A percentile compares a stretch with the other conserved stretches of the same genome.
Evolutionary conservation across 2,888 invertebrate species (phyloP).

Genomic region (Patella pellucida): DNA sequence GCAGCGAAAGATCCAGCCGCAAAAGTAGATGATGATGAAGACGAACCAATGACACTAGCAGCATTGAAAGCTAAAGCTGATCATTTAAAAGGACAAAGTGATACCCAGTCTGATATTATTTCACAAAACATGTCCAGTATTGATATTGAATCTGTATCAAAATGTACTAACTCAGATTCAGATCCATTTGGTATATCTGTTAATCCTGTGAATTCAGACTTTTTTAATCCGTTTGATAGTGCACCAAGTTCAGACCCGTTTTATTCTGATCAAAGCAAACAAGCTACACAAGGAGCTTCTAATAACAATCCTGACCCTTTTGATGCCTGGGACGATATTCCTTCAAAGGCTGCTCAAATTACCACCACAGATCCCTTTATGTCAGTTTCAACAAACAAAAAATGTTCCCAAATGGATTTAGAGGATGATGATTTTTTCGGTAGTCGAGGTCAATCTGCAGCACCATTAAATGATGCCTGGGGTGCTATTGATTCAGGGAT

Average conservation of each 20-base stretch:
- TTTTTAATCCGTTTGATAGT: constrained; percentile 26
- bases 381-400: constrained; percentile 31
- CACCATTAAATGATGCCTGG: constrained; percentile 15
- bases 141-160: constrained; percentile 4
- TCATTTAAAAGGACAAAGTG: neutral
- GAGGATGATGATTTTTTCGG: constrained; percentile 23
- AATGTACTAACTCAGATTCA: neutral
- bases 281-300: neutral
- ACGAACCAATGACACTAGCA: neutral
- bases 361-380: constrained; percentile 37
- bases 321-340: neutral
- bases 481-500: constrained; percentile 29
- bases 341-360: neutral
- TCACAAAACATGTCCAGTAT: neutral
- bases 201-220: constrained; percentile 14
- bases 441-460: constrained; percentile 18
- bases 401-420: constrained; percentile 20
- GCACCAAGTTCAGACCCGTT: constrained; percentile 7
- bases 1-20: neutral
- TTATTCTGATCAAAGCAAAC: constrained; percentile 7
- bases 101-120: constrained; percentile 4
- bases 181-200: neutral
- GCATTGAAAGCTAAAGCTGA: constrained; percentile 4
- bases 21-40: neutral
- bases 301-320: neutral